Evolutionary conservation across 53 echinoderm and acorn worm genomes (phyloP).

Genomic region (Holothuria leucospilota): DNA sequence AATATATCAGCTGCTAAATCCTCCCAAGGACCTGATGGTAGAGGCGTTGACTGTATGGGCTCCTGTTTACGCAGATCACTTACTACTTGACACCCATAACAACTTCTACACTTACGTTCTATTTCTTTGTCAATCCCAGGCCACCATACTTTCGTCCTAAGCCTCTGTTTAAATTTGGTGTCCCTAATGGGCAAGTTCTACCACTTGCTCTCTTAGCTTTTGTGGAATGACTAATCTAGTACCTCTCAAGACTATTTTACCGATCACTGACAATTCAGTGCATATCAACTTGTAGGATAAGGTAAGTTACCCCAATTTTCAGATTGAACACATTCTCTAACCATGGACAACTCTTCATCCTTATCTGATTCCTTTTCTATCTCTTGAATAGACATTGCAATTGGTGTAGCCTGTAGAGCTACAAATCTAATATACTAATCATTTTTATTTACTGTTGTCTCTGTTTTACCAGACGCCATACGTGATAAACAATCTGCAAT

Average conservation of each 20-base stretch:
- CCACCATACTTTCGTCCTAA: no score
- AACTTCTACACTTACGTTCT: no score
- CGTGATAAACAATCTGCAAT: slow-evolving; percentile 38
- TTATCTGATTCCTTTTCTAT: neutral
- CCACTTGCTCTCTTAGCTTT: neutral
- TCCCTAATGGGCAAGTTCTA: slow-evolving; percentile 37
- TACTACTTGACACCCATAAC: no score
- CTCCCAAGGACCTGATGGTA: no score
- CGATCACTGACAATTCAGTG: slow-evolving; percentile 43
- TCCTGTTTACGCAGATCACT: neutral
- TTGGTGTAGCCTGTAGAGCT: slow-evolving; percentile 51
- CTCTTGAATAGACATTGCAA: slow-evolving; percentile 48
- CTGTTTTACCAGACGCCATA: neutral
- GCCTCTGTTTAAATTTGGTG: slow-evolving; percentile 3
- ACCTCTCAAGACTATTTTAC: slow-evolving; percentile 45
- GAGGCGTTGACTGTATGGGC: slow-evolving; percentile 20
- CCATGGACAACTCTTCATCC: slow-evolving; percentile 28
- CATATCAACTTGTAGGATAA: slow-evolving; percentile 2
- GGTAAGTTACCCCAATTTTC: neutral
- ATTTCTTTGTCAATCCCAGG: no score
- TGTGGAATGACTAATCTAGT: slow-evolving; percentile 63
- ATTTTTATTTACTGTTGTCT: neutral
- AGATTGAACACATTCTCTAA: slow-evolving; percentile 32
- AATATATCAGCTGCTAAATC: no score
- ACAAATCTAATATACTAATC: slow-evolving; percentile 34